Conservation (phyloP, 2,113 vertebrate genomes). For the Microcebus griseorufus region DNA sequence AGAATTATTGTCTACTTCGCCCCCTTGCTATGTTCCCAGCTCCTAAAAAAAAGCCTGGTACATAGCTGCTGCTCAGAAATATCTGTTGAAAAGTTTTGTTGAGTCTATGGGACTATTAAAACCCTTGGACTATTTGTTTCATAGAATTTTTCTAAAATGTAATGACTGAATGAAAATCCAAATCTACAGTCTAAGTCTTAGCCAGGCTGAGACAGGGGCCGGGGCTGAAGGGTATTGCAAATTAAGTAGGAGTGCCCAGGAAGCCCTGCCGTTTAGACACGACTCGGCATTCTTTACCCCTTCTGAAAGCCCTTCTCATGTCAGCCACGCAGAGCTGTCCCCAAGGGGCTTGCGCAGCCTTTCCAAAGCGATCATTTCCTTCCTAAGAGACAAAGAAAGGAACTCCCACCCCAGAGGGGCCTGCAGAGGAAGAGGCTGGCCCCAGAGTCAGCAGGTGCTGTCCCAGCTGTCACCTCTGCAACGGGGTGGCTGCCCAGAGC, state of each 20-base stretch:
- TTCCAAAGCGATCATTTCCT: background rate
- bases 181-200: background rate
- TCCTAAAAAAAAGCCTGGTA: background rate
- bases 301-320: background rate
- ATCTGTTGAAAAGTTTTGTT: background rate
- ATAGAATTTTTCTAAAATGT: background rate
- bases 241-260: background rate
- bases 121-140: background rate
- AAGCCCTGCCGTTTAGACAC: background rate
- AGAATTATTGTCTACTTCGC: background rate
- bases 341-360: background rate
- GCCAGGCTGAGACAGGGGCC: background rate
- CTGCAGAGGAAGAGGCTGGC: background rate
- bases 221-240: background rate
- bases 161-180: background rate
- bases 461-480: background rate
- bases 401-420: background rate
- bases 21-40: background rate
- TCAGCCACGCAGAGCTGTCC: background rate
- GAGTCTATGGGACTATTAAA: background rate
- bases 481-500: background rate
- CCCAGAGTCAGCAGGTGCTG: background rate
- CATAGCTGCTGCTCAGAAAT: background rate
- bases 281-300: background rate
- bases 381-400: background rate